Evolutionary conservation across 2,888 invertebrate genomes (phyloP).

Genomic region (Ochropacha duplaris): DNA sequence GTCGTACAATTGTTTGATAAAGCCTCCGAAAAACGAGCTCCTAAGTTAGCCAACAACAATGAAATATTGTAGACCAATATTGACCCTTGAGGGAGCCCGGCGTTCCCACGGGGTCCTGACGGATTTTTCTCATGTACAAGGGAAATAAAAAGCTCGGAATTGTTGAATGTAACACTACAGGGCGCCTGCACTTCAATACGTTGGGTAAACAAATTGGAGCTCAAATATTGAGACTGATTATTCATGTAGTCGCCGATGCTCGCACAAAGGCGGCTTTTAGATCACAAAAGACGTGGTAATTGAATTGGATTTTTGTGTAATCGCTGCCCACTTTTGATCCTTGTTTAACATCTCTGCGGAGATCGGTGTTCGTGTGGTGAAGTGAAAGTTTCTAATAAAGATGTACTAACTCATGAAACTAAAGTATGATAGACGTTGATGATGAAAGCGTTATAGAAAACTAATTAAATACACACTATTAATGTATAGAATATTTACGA

Average conservation of each 20-base stretch:
- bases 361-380: constrained; percentile 30
- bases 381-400: constrained; percentile 11
- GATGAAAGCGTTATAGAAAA: too few relatives aligned
- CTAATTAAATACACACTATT: background rate
- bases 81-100: constrained; percentile 63
- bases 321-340: constrained; percentile 65
- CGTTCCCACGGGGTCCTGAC: constrained; percentile 78
- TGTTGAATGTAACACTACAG: constrained; percentile 61
- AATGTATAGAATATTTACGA: background rate
- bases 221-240: constrained; percentile 76
- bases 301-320: constrained; percentile 73
- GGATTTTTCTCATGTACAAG: constrained; percentile 68
- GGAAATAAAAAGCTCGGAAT: constrained; percentile 35
- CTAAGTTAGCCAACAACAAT: constrained; percentile 62
- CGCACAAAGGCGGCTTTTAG: constrained; percentile 76
- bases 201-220: constrained; percentile 70
- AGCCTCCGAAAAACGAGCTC: constrained; percentile 53
- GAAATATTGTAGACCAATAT: constrained; percentile 68
- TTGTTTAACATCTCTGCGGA: constrained; percentile 53
- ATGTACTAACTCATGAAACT: constrained; percentile 11
- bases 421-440: too few relatives aligned
- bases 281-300: constrained; percentile 75
- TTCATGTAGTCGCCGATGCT: constrained; percentile 52
- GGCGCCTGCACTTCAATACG: constrained; percentile 62
- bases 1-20: constrained; percentile 56